phyloP scores from a whole-genome alignment of 1,140 invertebrate genomes.

The Trichonephila clavata region DNA sequence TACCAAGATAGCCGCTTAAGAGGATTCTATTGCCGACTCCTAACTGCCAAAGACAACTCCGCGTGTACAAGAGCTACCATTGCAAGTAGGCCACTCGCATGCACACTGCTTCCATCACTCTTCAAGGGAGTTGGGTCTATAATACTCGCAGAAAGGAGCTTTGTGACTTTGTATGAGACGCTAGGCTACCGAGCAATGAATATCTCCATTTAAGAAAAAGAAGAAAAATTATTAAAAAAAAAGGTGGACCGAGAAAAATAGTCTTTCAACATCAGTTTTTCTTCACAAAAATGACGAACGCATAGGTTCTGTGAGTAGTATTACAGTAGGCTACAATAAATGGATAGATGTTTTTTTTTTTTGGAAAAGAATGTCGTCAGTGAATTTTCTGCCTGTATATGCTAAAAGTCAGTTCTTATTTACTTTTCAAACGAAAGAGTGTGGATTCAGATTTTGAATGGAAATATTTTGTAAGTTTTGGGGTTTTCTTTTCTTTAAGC shows the following conservation, averaged over 20 bases:
- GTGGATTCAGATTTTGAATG: not conserved
- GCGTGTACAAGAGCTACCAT: not conserved
- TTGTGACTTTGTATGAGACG: not conserved
- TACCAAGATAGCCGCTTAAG: conserved; percentile 37
- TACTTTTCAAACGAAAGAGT: not conserved
- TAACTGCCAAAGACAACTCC: conserved; percentile 37
- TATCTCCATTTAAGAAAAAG: conserved; percentile 31
- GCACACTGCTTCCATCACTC: conserved; percentile 27
- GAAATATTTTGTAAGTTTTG: not conserved
- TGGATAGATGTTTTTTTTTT: not conserved
- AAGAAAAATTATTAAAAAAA: not conserved
- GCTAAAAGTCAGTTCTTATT: conserved; percentile 6
- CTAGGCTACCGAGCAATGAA: conserved; percentile 29
- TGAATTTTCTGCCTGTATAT: not conserved
- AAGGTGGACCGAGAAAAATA: conserved; percentile 9
- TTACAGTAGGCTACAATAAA: not conserved
- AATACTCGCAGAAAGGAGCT: conserved; percentile 26
- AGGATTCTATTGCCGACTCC: conserved; percentile 33
- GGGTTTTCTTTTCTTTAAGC: not conserved
- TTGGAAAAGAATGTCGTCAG: not conserved
- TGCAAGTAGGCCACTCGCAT: conserved; percentile 26
- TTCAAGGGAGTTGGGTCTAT: conserved; percentile 13
- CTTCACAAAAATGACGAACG: conserved; percentile 40
- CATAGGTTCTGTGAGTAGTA: conserved; percentile 21
- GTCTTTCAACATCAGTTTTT: conserved; percentile 26